These are phyloP conservation scores for Malurus alboscapulatus DNA, from an alignment of 2,113 vertebrate species.

Conservation along the genomic window DNA sequence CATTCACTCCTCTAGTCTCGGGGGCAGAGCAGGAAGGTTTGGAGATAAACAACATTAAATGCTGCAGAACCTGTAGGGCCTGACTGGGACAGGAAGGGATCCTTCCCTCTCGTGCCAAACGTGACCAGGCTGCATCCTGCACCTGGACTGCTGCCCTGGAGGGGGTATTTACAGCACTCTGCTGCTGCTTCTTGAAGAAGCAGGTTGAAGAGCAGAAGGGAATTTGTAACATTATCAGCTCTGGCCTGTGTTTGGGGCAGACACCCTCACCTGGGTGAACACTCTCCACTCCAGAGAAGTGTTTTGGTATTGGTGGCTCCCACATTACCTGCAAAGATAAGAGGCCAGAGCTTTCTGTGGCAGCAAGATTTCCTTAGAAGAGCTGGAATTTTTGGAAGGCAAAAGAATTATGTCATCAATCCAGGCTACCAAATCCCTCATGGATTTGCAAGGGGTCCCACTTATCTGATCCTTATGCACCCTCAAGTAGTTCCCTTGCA, in stretches of 20 bases:
- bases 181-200: not conserved
- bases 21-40: not conserved
- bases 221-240: not conserved
- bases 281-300: not conserved
- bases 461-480: not conserved
- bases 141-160: not conserved
- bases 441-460: not conserved
- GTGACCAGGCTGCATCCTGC: not conserved
- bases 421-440: not conserved
- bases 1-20: constrained; percentile 4
- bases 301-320: not conserved
- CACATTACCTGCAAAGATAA: not conserved
- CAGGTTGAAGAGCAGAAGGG: not conserved
- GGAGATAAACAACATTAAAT: constrained; percentile 20
- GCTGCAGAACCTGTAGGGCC: constrained; percentile 28
- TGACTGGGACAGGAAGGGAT: not conserved
- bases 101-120: not conserved
- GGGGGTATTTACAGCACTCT: not conserved
- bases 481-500: not conserved
- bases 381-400: not conserved
- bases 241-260: not conserved
- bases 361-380: not conserved
- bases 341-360: not conserved
- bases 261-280: not conserved
- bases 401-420: not conserved